phyloP scores from a whole-genome alignment of 1,140 invertebrate genomes.

The Ridgeia piscesae region DNA sequence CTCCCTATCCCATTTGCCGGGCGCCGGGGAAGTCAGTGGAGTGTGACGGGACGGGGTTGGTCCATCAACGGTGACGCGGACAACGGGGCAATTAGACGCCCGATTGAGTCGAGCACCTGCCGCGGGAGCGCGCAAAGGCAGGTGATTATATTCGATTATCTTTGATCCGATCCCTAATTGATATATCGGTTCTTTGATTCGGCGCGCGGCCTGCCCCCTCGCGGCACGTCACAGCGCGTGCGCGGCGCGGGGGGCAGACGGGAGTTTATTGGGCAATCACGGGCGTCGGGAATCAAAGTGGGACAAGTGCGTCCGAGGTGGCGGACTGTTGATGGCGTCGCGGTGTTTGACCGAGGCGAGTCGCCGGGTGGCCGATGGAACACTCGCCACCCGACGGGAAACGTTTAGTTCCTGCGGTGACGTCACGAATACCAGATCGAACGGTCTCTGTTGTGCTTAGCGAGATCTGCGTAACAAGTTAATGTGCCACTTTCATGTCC shows the following conservation, averaged over 20 bases:
- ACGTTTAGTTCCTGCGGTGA: neutral
- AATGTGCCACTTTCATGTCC: neutral
- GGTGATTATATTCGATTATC: slow-evolving; percentile 6
- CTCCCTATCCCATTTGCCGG: neutral
- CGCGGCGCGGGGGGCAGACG: no score
- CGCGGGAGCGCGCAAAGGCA: neutral
- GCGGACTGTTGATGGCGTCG: neutral
- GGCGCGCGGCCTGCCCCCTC: neutral
- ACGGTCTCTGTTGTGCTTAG: neutral
- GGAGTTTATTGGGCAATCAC: neutral
- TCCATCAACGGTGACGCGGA: neutral
- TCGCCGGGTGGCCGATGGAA: neutral
- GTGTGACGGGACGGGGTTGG: neutral
- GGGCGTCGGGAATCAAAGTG: neutral
- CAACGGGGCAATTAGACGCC: neutral
- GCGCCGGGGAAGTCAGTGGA: neutral
- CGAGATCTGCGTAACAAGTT: neutral
- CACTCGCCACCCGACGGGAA: neutral
- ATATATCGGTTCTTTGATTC: neutral
- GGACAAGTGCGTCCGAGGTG: neutral
- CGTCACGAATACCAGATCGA: neutral
- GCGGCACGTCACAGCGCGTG: neutral
- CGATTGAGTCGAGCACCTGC: neutral
- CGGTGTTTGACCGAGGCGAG: neutral
- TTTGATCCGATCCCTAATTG: neutral